Evolutionary conservation across 2,113 vertebrate genomes (phyloP).

Genomic region (Erythrocercus mccallii): DNA sequence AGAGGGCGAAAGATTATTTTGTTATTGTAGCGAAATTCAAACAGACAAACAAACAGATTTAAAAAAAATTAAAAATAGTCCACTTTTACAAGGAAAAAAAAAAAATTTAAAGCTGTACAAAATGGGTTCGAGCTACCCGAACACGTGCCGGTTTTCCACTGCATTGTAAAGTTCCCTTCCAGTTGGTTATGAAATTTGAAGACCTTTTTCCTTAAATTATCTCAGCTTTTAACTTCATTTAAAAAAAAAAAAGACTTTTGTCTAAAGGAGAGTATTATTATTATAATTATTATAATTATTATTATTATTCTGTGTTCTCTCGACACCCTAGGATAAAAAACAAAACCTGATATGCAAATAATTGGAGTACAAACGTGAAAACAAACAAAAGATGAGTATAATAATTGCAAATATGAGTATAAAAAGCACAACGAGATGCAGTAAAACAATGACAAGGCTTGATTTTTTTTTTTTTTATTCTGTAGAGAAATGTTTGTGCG

Average conservation of each 20-base stretch:
- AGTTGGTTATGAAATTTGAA: slow-evolving; percentile 87
- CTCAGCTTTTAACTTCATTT: slow-evolving; percentile 84
- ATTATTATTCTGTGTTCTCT: slow-evolving; percentile 74
- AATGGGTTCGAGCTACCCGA: slow-evolving; percentile 89
- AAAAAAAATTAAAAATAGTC: slow-evolving; percentile 37
- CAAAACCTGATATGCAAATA: slow-evolving; percentile 84
- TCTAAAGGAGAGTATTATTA: slow-evolving; percentile 73
- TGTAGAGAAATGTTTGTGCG: slow-evolving; percentile 82
- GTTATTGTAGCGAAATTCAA: slow-evolving; percentile 85
- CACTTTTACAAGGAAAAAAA: slow-evolving; percentile 86
- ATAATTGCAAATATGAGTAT: slow-evolving; percentile 84
- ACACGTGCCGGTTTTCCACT: slow-evolving; percentile 87
- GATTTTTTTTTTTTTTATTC: slow-evolving; percentile 77
- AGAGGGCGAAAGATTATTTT: slow-evolving; percentile 90
- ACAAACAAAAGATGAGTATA: slow-evolving; percentile 65
- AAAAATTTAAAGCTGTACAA: slow-evolving; percentile 80
- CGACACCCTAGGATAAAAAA: slow-evolving; percentile 71
- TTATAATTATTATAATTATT: slow-evolving; percentile 58
- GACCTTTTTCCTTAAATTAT: slow-evolving; percentile 88
- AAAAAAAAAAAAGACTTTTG: slow-evolving; percentile 67
- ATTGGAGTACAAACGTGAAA: slow-evolving; percentile 87
- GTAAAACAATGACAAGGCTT: slow-evolving; percentile 76
- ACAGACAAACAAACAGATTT: not conserved
- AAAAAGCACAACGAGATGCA: slow-evolving; percentile 88
- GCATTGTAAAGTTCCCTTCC: slow-evolving; percentile 88